Conservation (phyloP, 1,140 invertebrate species). For the Lineus longissimus region DNA sequence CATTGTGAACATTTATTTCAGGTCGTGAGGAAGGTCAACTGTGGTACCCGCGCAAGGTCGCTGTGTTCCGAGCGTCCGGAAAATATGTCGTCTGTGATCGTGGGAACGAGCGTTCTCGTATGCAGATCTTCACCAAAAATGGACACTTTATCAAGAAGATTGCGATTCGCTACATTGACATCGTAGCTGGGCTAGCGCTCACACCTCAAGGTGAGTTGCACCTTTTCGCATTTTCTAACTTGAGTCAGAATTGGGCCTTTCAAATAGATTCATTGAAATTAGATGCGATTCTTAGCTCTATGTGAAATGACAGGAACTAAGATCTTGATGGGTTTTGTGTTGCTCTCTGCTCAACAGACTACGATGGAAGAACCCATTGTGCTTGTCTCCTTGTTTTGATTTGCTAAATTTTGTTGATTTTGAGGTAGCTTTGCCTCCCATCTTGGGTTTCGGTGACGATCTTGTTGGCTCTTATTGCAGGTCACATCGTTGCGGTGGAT, state of each 20-base stretch:
- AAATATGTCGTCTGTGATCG: slow-evolving; percentile 91
- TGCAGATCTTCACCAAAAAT: slow-evolving; percentile 79
- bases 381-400: too few relatives aligned
- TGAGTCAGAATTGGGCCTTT: neutral
- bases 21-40: slow-evolving; percentile 82
- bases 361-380: too few relatives aligned
- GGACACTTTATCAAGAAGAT: slow-evolving; percentile 81
- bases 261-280: too few relatives aligned
- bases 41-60: slow-evolving; percentile 95
- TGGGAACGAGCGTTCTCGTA: slow-evolving; percentile 89
- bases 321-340: too few relatives aligned
- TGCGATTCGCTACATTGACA: slow-evolving; percentile 90
- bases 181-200: slow-evolving; percentile 92
- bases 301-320: too few relatives aligned
- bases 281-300: too few relatives aligned
- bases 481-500: slow-evolving; percentile 92
- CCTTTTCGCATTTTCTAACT: too few relatives aligned
- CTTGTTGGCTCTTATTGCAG: too few relatives aligned
- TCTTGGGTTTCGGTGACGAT: too few relatives aligned
- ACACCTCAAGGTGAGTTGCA: slow-evolving; percentile 73
- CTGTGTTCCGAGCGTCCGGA: slow-evolving; percentile 68
- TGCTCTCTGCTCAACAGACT: too few relatives aligned
- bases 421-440: too few relatives aligned
- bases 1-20: slow-evolving; percentile 19
- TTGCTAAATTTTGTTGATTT: too few relatives aligned